Evolutionary conservation across 2,797 vertebrate genomes (phyloP), one percentile per base, ranked within the genome.

Genomic region (Chelidonichthys spinosus): DNA sequence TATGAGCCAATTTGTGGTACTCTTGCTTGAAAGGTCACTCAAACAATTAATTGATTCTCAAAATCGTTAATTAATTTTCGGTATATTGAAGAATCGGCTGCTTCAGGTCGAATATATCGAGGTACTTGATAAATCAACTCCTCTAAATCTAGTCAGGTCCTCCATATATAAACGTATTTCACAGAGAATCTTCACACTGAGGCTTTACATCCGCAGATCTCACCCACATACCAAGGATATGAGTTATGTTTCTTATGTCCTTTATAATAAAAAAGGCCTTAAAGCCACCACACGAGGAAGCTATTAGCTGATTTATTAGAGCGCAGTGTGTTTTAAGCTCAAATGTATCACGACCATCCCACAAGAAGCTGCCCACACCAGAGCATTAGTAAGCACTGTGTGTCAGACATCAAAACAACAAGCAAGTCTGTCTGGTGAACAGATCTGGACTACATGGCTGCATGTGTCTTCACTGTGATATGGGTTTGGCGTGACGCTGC

Each of bases 231-330:
- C 25, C 9, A 7, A 68, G 17, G 54, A 50, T n/a, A 40, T 60
- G 43, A 79, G 66, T 49, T 18, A 47, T n/a, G 52, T 50, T 55
- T 60, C 52, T 55, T 4, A 11, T 7, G 33, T 56, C 71, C 13
- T 66, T 42, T 42, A 42, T 11, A 77, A 43, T n/a, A n/a, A n/a
- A n/a, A n/a, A n/a, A 61, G 32, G 8, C 66, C 42, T 25, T 25
- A 54, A 74, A 74, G 40, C 59, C 7, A 4, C 5, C 39, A 43
- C 59, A 68, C 25, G 66, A 47, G 64, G 33, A 62, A 52, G 32
- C 68, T 6, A 4, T 63, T 61, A 79, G 47, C 58, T 33, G 54
- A 78, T 75, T 74, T 64, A 74, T 63, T 35, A 66, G 25, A 25
- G 70, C 68, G 37, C 32, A 69, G 13, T 18, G 18, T 75, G n/a